A percentile compares a stretch with the other conserved stretches of the same genome.
phyloP scores from a whole-genome alignment of 37 sponge, comb jelly and placozoan species.

The Oopsacas minuta region DNA sequence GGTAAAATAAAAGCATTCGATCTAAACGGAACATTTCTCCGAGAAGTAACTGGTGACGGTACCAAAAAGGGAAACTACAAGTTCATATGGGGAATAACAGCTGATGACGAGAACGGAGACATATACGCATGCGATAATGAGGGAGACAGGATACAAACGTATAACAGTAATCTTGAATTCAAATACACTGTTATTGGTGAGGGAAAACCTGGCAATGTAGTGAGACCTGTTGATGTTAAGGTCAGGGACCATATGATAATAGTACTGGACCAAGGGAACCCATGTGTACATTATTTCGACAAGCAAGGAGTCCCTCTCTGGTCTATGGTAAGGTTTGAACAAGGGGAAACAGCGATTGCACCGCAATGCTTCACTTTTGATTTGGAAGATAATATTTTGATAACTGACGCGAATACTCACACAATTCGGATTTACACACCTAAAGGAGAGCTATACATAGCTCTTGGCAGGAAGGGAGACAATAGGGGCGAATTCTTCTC shows the following conservation, averaged over 20 bases:
- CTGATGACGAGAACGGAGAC: background rate
- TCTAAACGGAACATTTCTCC: background rate
- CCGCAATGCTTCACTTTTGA: background rate
- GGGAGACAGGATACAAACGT: background rate
- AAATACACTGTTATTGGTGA: background rate
- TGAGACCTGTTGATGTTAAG: background rate
- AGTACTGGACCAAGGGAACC: conserved; percentile 11
- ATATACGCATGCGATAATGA: conserved; percentile 2
- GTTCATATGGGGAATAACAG: background rate
- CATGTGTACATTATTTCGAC: conserved; percentile 10
- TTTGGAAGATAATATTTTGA: background rate
- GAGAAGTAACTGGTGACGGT: background rate
- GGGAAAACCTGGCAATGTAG: background rate
- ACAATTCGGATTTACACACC: conserved; percentile 12
- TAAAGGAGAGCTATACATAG: conserved; percentile 11
- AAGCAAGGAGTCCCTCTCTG: background rate
- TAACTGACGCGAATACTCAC: background rate
- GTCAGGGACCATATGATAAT: background rate
- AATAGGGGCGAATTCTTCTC: background rate
- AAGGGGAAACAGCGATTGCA: background rate
- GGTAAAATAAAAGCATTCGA: background rate
- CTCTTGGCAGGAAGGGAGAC: background rate
- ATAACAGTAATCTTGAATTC: background rate
- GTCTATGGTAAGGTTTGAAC: background rate
- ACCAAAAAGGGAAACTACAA: background rate